Percentiles rank a stretch among this genome's conserved stretches.
Conservation (phyloP, 30 jellyfish, hydroid and myxozoan genomes). For the Turritopsis rubra region DNA sequence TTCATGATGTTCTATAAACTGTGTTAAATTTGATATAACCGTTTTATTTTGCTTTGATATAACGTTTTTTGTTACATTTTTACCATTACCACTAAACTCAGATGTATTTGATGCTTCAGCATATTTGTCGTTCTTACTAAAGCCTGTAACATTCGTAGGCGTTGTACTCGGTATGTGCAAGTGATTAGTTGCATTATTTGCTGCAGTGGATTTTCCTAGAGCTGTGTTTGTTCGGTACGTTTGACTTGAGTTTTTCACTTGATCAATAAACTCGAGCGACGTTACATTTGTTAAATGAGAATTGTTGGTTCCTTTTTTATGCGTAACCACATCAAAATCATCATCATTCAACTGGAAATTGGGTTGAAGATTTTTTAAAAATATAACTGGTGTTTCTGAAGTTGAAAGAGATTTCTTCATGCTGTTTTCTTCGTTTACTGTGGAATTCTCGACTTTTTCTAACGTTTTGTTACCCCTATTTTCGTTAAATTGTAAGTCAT, state of each 20-base stretch:
- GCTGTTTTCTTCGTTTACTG: not conserved
- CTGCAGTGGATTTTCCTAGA: not conserved
- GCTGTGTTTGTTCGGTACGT: not conserved
- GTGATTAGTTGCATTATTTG: not conserved
- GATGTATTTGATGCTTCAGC: not conserved
- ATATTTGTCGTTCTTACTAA: not conserved
- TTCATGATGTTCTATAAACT: not conserved
- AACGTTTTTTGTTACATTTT: not conserved
- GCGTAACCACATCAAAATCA: not conserved
- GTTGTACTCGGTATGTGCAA: not conserved
- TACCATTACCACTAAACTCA: not conserved
- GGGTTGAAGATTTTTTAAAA: not conserved
- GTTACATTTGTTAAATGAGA: not conserved
- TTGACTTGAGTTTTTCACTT: not conserved
- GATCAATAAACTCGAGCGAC: not conserved
- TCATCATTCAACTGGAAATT: not conserved
- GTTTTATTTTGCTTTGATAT: not conserved
- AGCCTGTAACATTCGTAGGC: not conserved
- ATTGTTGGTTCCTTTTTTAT: not conserved
- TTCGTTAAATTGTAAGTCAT: not conserved
- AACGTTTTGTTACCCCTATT: not conserved
- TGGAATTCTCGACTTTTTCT: not conserved
- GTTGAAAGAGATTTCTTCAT: not conserved
- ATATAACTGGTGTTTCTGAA: slow-evolving; percentile 1
- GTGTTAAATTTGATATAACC: not conserved